phyloP scores from a whole-genome alignment of 1,140 invertebrate species.

The Zeugodacus cucurbitae region DNA sequence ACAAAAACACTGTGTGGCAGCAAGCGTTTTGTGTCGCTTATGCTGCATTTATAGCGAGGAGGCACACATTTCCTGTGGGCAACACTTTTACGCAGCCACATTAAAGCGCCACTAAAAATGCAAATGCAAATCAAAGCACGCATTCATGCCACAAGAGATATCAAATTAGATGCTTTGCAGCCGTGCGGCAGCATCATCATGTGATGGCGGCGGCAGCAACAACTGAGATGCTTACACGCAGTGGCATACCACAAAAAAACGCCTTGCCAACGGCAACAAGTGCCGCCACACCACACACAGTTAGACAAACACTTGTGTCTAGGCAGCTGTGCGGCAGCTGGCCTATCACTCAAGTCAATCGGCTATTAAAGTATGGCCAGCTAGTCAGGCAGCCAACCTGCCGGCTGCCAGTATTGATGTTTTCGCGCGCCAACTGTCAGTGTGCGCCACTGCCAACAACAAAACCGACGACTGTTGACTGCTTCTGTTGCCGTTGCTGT shows the following conservation, averaged over 20 bases:
- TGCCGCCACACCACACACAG: background rate
- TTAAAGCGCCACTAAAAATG: constrained; percentile 30
- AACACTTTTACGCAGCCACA: constrained; percentile 10
- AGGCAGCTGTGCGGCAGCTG: background rate
- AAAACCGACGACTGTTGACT: background rate
- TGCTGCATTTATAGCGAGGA: background rate
- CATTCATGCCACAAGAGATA: constrained; percentile 25
- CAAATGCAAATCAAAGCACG: constrained; percentile 34
- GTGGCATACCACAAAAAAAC: background rate
- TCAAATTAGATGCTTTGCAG: constrained; percentile 8
- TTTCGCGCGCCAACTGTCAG: constrained; percentile 24
- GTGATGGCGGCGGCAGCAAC: background rate
- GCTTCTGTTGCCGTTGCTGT: background rate
- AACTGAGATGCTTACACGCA: background rate
- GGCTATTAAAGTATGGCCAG: background rate
- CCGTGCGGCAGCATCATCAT: background rate
- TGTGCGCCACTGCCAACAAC: background rate
- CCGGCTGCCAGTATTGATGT: background rate
- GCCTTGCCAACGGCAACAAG: background rate
- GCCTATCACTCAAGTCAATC: constrained; percentile 24
- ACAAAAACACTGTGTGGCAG: background rate
- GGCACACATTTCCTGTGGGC: background rate
- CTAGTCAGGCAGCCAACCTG: background rate
- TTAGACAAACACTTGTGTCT: background rate
- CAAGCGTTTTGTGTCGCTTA: background rate